Evolutionary conservation across 1,140 invertebrate species (phyloP).

Genomic region (Lethrus apterus): DNA sequence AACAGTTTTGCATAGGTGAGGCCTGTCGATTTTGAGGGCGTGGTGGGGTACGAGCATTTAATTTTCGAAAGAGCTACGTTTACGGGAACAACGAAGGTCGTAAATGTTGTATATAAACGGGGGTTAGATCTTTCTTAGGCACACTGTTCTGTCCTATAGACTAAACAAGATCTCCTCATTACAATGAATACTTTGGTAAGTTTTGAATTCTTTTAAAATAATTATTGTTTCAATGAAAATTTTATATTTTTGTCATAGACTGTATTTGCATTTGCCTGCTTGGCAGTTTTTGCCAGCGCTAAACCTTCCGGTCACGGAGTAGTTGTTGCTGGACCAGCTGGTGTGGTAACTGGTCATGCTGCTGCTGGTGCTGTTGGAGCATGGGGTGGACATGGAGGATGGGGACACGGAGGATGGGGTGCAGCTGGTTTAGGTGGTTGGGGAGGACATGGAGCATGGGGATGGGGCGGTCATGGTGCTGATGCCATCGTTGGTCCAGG

Average conservation of each 20-base stretch:
- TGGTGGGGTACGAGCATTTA: too few relatives aligned
- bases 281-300: constrained; percentile 20
- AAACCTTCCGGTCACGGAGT: constrained; percentile 21
- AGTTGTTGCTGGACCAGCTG: constrained; percentile 11
- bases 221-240: background rate
- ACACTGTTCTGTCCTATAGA: background rate
- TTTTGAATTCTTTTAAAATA: background rate
- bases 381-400: constrained; percentile 16
- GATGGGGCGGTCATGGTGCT: constrained; percentile 7
- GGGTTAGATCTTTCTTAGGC: background rate
- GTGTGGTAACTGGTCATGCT: constrained; percentile 10
- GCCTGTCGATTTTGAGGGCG: too few relatives aligned
- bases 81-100: constrained; percentile 4
- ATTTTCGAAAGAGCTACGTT: too few relatives aligned
- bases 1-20: too few relatives aligned
- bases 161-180: constrained; percentile 5
- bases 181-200: constrained; percentile 24
- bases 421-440: constrained; percentile 5
- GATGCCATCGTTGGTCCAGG: constrained; percentile 12
- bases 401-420: constrained; percentile 13
- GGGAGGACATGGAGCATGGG: constrained; percentile 12
- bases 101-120: constrained; percentile 9
- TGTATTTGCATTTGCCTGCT: constrained; percentile 18
- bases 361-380: constrained; percentile 5
- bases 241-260: constrained; percentile 13